Evolutionary conservation across 1,140 invertebrate species (phyloP), one percentile per base, ranked within the genome.

Genomic region (Panonychus citri): DNA sequence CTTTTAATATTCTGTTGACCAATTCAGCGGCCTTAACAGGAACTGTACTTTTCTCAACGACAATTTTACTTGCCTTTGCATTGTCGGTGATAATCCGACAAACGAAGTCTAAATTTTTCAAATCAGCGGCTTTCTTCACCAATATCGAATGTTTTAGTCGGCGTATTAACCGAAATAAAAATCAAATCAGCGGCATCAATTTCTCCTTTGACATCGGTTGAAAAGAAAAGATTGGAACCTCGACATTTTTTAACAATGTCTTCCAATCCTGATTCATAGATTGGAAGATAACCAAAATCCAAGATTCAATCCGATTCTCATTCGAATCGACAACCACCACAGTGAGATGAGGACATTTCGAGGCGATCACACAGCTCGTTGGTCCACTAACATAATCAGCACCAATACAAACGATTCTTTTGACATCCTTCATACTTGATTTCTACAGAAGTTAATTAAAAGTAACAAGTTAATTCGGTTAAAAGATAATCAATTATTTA

Each of bases 131-230:
- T 65, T 91, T 77, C 94, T 79, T 83, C 94, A 48, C 93, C 93
- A 68, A 88, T 82, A 21, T 94, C 95, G 67, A 86, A 93, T 0
- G 78, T 88, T 73, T 99, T 99, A 4, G 95, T 99, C 10, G 95
- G 95, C n/a, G 95, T 99, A 68, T 99, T 98, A 0, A 99, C 95
- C 40, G 89, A 97, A 61, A 99, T 98, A 66, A 99, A 98, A 64
- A 99, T 97, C n/a, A 99, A 69, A 67, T 99, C 90, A 1, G 94
- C 88, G 66, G 95, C 84, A 62, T 78, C 73, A 58, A 99, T 93
- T 8, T 85, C 82, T 53, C 75, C 78, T 13, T 82, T 79, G 46
- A 96, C 81, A 65, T 98, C 85, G 7, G 83, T 87, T 0, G 91
- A 91, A 67, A 98, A 99, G 65, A 95, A 95, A 1, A 99, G 70